These are phyloP conservation scores for Nemopilema nomurai DNA, from an alignment of 30 jellyfish, hydroid and myxozoan species.

Conservation along the genomic window DNA sequence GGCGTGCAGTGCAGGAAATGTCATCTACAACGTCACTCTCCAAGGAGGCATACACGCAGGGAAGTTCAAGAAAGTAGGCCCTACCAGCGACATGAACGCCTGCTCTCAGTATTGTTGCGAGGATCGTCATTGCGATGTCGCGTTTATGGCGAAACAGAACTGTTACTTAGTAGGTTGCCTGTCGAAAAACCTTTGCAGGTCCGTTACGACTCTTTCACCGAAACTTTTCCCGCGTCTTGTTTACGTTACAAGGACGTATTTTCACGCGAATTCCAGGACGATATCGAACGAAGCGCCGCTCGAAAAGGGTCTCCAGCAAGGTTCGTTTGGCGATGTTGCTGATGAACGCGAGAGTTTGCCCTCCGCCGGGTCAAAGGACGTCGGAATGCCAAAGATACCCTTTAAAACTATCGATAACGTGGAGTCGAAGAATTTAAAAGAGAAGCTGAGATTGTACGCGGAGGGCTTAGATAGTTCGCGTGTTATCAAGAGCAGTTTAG, in stretches of 20 bases:
- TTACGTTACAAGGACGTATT: slow-evolving; percentile 71
- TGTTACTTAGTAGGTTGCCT: slow-evolving; percentile 91
- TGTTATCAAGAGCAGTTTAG: slow-evolving; percentile 43
- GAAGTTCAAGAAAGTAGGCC: slow-evolving; percentile 87
- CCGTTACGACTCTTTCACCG: slow-evolving; percentile 85
- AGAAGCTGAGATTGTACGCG: slow-evolving; percentile 20
- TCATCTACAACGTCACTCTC: slow-evolving; percentile 79
- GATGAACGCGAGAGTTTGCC: slow-evolving; percentile 10
- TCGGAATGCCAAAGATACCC: background rate
- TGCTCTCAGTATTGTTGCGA: slow-evolving; percentile 94
- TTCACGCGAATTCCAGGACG: slow-evolving; percentile 35
- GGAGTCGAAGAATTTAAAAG: slow-evolving; percentile 47
- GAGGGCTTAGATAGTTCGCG: slow-evolving; percentile 15
- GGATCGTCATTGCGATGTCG: slow-evolving; percentile 89
- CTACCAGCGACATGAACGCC: slow-evolving; percentile 57
- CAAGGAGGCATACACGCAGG: slow-evolving; percentile 98
- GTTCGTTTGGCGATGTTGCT: slow-evolving; percentile 56
- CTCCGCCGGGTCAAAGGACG: background rate
- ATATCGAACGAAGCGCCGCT: slow-evolving; percentile 11
- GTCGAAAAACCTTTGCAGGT: slow-evolving; percentile 74
- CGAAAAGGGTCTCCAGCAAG: slow-evolving; percentile 14
- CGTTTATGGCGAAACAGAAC: slow-evolving; percentile 90
- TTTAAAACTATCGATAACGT: slow-evolving; percentile 25
- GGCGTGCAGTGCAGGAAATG: slow-evolving; percentile 90
- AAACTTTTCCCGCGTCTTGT: slow-evolving; percentile 75